These are phyloP conservation scores for Perizoma flavofasciatum DNA, from an alignment of 2,888 invertebrate species.

Conservation along the genomic window DNA sequence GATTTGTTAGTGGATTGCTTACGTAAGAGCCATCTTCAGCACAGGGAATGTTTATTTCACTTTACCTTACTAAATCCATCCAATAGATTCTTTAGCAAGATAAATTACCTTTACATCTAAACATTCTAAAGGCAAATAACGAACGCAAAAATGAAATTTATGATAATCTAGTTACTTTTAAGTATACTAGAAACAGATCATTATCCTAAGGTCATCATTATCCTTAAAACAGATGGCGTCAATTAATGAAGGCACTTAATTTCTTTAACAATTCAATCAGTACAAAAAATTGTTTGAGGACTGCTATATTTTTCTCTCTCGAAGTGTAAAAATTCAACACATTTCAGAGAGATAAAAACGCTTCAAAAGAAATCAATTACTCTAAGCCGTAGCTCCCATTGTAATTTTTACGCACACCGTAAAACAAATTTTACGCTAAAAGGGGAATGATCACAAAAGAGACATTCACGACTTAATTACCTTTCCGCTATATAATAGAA, in stretches of 20 bases:
- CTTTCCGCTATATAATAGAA: conserved; percentile 49
- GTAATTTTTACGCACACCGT: conserved; percentile 36
- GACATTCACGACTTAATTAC: conserved; percentile 50
- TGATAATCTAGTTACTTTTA: too few relatives aligned
- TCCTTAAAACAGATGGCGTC: too few relatives aligned
- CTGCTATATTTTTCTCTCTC: too few relatives aligned
- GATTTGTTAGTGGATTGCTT: conserved; percentile 25
- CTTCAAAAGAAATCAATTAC: conserved; percentile 31
- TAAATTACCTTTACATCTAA: background rate
- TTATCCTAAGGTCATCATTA: too few relatives aligned
- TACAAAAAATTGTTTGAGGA: too few relatives aligned
- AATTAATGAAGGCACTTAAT: too few relatives aligned
- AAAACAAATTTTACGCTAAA: conserved; percentile 37
- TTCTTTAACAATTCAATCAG: too few relatives aligned
- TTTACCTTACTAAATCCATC: conserved; percentile 3
- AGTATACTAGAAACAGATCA: too few relatives aligned
- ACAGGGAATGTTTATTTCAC: conserved; percentile 15
- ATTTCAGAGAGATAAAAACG: conserved; percentile 20
- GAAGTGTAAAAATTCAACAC: conserved; percentile 10
- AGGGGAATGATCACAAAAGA: conserved; percentile 47
- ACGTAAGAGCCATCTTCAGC: conserved; percentile 8
- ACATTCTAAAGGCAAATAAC: too few relatives aligned
- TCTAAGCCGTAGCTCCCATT: conserved; percentile 28
- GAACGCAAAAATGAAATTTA: too few relatives aligned
- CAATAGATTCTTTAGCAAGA: background rate